These are phyloP conservation scores for Papilio polytes DNA, from an alignment of 1,140 invertebrate species.

Conservation along the genomic window DNA sequence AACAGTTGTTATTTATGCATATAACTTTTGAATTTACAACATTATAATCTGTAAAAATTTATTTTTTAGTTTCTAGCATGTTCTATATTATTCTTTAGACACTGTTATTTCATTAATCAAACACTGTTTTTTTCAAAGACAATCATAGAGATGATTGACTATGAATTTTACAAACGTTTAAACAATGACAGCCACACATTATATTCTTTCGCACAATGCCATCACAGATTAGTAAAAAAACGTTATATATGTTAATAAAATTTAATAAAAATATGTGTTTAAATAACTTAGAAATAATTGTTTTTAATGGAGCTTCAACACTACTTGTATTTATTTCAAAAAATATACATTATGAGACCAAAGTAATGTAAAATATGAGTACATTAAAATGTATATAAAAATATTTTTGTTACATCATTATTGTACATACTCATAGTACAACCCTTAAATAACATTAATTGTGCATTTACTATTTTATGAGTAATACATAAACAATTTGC, in stretches of 20 bases:
- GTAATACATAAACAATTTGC: not conserved
- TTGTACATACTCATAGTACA: not conserved
- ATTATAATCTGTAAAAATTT: too few relatives aligned
- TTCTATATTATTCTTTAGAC: not conserved
- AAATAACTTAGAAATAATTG: not conserved
- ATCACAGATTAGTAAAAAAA: conserved; percentile 4
- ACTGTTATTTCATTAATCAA: not conserved
- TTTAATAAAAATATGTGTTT: not conserved
- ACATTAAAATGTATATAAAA: not conserved
- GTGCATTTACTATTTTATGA: not conserved
- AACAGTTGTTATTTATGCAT: conserved; percentile 1
- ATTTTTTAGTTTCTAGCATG: not conserved
- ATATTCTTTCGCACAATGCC: not conserved
- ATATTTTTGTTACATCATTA: not conserved
- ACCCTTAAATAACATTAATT: not conserved
- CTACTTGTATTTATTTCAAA: not conserved
- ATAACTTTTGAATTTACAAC: not conserved
- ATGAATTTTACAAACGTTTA: not conserved
- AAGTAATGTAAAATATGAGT: conserved; percentile 3
- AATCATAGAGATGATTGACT: not conserved
- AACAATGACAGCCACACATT: not conserved
- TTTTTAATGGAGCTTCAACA: not conserved
- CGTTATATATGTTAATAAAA: not conserved
- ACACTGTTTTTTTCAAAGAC: not conserved
- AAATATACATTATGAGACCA: not conserved